A percentile compares a stretch with the other conserved stretches of the same genome.
These are phyloP conservation scores for Linepithema humile DNA, from an alignment of 1,140 invertebrate species.

Conservation along the genomic window DNA sequence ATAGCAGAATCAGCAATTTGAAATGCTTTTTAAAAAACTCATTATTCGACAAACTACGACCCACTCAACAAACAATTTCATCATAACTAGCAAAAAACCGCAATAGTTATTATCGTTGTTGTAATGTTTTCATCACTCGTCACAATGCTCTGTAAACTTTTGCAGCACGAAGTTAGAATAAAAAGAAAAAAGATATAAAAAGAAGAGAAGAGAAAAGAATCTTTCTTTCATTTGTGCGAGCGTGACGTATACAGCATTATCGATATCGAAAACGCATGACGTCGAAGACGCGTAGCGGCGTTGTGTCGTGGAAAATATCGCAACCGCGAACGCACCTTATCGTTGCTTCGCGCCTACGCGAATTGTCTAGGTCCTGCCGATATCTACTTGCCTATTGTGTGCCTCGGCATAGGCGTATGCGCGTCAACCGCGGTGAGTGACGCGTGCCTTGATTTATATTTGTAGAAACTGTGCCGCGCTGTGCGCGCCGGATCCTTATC, in stretches of 20 bases:
- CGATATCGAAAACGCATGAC: not conserved
- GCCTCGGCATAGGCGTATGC: not conserved
- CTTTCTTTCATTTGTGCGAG: not conserved
- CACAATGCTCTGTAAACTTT: not conserved
- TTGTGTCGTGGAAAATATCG: constrained; percentile 10
- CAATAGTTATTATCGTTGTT: not conserved
- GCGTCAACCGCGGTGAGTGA: constrained; percentile 21
- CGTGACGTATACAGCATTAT: not conserved
- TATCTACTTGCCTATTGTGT: constrained; percentile 47
- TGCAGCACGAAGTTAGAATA: not conserved
- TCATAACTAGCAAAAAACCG: not conserved
- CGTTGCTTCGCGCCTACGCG: constrained; percentile 7
- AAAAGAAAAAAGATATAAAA: not conserved
- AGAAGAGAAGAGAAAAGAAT: not conserved
- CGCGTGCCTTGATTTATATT: constrained; percentile 43
- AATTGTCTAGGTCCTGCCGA: constrained; percentile 34
- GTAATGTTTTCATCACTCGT: not conserved
- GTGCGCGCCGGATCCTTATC: constrained; percentile 36
- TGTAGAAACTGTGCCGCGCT: constrained; percentile 38
- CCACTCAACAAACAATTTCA: not conserved
- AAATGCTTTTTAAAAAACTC: not conserved
- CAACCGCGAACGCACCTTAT: constrained; percentile 29
- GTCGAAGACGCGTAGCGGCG: not conserved
- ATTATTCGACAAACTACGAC: not conserved
- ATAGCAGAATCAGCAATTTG: not conserved